A percentile compares a stretch with the other conserved stretches of the same genome.
phyloP scores from a whole-genome alignment of 2,888 invertebrate species.

The Drosophila hamatofila region DNA sequence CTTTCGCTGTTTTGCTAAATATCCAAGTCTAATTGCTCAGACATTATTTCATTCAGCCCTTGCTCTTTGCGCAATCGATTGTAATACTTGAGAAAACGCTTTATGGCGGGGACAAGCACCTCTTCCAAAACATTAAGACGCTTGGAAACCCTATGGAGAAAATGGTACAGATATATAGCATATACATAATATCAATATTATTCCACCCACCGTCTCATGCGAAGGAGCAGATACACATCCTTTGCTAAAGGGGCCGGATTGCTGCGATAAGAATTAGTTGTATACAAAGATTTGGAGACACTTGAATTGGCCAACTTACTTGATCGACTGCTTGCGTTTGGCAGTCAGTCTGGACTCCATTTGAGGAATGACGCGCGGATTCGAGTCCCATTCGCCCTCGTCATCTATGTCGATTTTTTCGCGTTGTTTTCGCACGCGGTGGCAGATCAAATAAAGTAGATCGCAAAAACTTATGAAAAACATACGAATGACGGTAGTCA shows the following conservation, averaged over 20 bases:
- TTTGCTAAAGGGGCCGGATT: neutral
- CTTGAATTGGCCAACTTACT: conserved; percentile 14
- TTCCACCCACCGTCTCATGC: conserved; percentile 26
- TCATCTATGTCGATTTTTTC: neutral
- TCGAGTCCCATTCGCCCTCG: neutral
- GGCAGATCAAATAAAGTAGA: neutral
- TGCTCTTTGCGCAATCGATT: neutral
- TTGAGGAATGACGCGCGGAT: conserved; percentile 1
- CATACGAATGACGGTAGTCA: conserved; percentile 6
- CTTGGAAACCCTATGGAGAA: conserved; percentile 6
- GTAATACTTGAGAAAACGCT: conserved; percentile 1
- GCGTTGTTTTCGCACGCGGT: conserved; percentile 1
- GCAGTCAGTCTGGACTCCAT: neutral
- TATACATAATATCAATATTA: neutral
- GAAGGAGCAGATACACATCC: conserved; percentile 30
- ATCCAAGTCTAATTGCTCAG: neutral
- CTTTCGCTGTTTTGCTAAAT: neutral
- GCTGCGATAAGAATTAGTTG: conserved; percentile 1
- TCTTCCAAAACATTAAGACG: conserved; percentile 25
- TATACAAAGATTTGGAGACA: no score
- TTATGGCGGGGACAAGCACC: neutral
- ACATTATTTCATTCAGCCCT: neutral
- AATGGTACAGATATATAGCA: no score
- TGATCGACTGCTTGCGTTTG: neutral
- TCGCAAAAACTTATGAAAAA: conserved; percentile 12